Evolutionary conservation across 2,888 invertebrate species (phyloP).

Genomic region (Dermolepida albohirtum): DNA sequence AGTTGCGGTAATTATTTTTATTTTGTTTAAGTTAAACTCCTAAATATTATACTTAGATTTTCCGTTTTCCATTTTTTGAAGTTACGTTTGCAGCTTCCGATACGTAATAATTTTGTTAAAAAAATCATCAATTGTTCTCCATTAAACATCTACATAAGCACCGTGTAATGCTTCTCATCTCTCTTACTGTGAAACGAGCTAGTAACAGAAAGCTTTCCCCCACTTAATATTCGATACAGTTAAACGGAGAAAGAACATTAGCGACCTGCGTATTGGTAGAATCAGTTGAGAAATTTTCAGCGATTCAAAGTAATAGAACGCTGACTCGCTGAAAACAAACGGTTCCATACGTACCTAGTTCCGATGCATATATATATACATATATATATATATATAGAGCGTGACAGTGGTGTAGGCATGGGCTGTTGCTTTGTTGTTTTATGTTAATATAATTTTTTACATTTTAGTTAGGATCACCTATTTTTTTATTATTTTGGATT

Average conservation of each 20-base stretch:
- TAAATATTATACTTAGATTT: too few relatives aligned
- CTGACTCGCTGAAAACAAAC: constrained; percentile 17
- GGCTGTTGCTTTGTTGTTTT: not conserved
- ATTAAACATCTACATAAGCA: not conserved
- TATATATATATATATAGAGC: not conserved
- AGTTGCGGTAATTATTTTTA: too few relatives aligned
- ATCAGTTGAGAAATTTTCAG: constrained; percentile 9
- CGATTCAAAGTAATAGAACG: not conserved
- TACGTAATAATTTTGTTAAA: not conserved
- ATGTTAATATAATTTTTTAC: too few relatives aligned
- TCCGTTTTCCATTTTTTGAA: too few relatives aligned
- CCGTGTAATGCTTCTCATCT: not conserved
- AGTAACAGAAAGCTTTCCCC: constrained; percentile 3
- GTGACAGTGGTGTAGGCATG: constrained; percentile 9
- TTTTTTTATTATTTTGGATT: too few relatives aligned
- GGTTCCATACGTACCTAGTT: constrained; percentile 29
- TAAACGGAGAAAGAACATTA: constrained; percentile 4
- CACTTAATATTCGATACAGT: constrained; percentile 29
- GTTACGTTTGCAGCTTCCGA: too few relatives aligned
- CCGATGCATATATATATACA: not conserved
- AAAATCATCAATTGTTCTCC: not conserved
- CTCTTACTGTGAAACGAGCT: constrained; percentile 1
- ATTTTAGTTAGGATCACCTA: too few relatives aligned
- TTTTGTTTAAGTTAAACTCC: too few relatives aligned
- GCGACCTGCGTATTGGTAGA: constrained; percentile 17